These are phyloP conservation scores for Anoplophora glabripennis DNA, from an alignment of 1,140 invertebrate genomes.

Conservation along the genomic window DNA sequence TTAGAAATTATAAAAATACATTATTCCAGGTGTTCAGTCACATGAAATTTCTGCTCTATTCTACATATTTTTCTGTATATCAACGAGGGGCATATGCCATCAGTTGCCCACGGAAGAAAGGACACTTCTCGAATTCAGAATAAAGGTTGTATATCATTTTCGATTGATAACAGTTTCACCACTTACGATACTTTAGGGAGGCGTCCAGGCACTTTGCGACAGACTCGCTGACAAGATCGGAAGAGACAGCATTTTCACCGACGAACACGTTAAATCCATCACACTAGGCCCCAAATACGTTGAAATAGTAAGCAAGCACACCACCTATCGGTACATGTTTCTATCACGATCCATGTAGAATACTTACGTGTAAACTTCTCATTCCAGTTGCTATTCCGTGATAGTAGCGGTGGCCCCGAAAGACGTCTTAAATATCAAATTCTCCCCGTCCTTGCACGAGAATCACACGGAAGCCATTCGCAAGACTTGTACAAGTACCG, in stretches of 20 bases:
- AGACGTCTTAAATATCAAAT: conserved; percentile 21
- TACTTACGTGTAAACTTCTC: background rate
- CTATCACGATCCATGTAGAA: background rate
- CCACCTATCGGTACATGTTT: background rate
- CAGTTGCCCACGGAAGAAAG: conserved; percentile 3
- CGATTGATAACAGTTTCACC: background rate
- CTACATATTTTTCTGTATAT: conserved; percentile 19
- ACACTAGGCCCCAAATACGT: conserved; percentile 1
- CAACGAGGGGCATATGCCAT: conserved; percentile 14
- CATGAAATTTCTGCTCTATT: conserved; percentile 7
- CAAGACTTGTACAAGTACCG: background rate
- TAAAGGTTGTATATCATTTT: background rate
- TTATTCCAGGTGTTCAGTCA: conserved; percentile 3
- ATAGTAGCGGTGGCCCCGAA: conserved; percentile 28
- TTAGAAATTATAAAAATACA: background rate
- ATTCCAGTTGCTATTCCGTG: conserved; percentile 18
- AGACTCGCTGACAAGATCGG: conserved; percentile 5
- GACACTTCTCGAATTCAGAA: background rate
- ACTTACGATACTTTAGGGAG: conserved; percentile 1
- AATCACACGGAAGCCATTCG: background rate
- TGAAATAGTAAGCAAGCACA: background rate
- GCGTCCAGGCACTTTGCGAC: conserved; percentile 8
- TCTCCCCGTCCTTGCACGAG: conserved; percentile 17
- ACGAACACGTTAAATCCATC: conserved; percentile 5
- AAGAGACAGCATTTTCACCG: background rate